Base-by-base conservation (phyloP, 2,113 vertebrate species). In the Heterotis niloticus region DNA sequence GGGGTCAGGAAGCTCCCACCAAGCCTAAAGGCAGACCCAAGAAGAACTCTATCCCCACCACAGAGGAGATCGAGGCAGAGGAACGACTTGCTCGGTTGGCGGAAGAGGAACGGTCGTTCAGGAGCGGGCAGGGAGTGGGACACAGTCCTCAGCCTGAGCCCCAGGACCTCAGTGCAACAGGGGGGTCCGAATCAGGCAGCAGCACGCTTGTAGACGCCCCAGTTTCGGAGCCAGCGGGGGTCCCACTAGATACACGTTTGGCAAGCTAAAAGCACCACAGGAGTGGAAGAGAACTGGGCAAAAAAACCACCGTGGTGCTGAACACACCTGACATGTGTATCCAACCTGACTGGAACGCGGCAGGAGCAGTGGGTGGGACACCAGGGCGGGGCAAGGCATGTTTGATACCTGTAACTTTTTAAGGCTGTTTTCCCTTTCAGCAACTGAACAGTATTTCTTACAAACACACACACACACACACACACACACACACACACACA, bases 41-140 rank as follows among this genome's bases (percentile, higher is more conserved):
- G 91, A 99, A 99, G 88, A 99, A 99, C 89, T 99, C 98, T 75
- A 99, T 99, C 84, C 98, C 98, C 84, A 95, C 95, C 5, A 98
- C 96, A 0, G 98, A 99, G 88, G 96, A 99, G 82, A 98, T 99
- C 0, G 98, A 99, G 89, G 98, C 98, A 0, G 95, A 99, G 81
- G 98, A 99, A 87, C 93, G 93, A 34, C 84, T 96, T 80, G 83
- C 94, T 86, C 93, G 88, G 84, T 83, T 91, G 82, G 90, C 88
- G 11, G 92, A 94, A 76, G 90, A 91, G 56, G 90, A 94, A 78
- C 80, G 51, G 76, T 12, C 18, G 10, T 28, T 10, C 10, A 29
- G 59, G n/a, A 7, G n/a, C 1, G 13, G 0, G 0, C 62, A 1
- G 13, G 83, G 86, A 18, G 77, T 69, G 75, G 79, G 44, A 66